Base-by-base conservation (phyloP, 2,113 vertebrate species). In the Channa maculata region DNA sequence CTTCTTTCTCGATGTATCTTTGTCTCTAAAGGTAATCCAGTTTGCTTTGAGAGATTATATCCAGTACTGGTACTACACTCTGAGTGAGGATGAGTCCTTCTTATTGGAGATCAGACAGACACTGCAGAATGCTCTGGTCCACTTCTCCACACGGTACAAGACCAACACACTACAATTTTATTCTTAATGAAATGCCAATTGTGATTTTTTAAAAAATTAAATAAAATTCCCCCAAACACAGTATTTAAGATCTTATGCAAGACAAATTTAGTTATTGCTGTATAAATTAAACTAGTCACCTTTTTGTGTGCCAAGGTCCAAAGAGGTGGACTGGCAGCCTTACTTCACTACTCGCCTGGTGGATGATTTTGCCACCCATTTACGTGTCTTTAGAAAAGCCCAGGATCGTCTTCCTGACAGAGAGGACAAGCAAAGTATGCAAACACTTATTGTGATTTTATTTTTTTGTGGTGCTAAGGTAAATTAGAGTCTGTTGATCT, bases 251-350 rank as follows among this genome's bases (percentile, higher is more conserved):
- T 24, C 24, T 24, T 24, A 24, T 24, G 24, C 24, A 24, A 24
- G n/a, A n/a, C n/a, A n/a, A 24, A 24, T 24, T 24, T 24, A 24
- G 24, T 24, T 24, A 24, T 24, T 1, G 24, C 24, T 24, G 24
- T 24, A 24, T 24, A 24, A 24, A 24, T 24, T 24, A 24, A 24
- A 24, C 24, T 24, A 24, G 24, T 24, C 24, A 24, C 24, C 24
- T 24, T 24, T 73, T 24, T 60, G 5, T 72, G 2, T 59, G 3
- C 41, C 4, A 88, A 99, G 98, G 93, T 98, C 97, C 76, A 99
- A 99, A 92, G 98, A 99, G 91, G 96, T 97, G 92, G 98, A 99
- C 94, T 99, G 98, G 98, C 98, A 99, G 92, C 97, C 97, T 91
- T 99, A 99, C 90, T 98, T 99, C 88, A 99, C 98, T 70, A 99